Evolutionary conservation across 2,888 invertebrate species (phyloP).

Genomic region (Phlogophora meticulosa): DNA sequence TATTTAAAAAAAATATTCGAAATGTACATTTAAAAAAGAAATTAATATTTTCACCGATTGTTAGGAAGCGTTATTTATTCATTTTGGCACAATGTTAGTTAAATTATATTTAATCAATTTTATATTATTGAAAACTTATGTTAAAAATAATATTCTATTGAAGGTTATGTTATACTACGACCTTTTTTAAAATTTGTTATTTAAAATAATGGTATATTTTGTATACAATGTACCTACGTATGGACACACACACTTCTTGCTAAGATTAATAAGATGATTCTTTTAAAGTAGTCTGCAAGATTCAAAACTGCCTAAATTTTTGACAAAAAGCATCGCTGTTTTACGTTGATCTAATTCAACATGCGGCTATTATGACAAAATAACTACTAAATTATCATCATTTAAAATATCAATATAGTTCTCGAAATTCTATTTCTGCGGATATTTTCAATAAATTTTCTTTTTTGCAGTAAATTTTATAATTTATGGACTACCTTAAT

Average conservation of each 20-base stretch:
- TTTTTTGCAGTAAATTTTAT: too few species aligned
- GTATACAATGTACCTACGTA: constrained; percentile 30
- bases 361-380: too few species aligned
- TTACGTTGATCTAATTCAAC: too few species aligned
- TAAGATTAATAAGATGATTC: constrained; percentile 13
- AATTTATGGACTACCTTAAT: not conserved
- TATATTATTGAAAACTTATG: constrained; percentile 24
- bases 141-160: too few species aligned
- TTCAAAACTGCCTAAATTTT: too few species aligned
- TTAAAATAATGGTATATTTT: constrained; percentile 63
- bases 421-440: too few species aligned
- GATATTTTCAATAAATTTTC: too few species aligned
- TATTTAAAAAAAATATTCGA: constrained; percentile 32
- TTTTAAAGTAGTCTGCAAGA: too few species aligned
- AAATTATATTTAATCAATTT: constrained; percentile 46
- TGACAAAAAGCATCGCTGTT: too few species aligned
- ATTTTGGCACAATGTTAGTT: constrained; percentile 83
- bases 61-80: constrained; percentile 69
- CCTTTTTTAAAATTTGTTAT: constrained; percentile 39
- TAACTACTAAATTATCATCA: too few species aligned
- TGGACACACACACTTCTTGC: constrained; percentile 14
- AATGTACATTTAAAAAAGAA: constrained; percentile 44
- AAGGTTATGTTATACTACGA: constrained; percentile 40
- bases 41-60: constrained; percentile 52
- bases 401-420: too few species aligned